Conservation (phyloP, 2,888 invertebrate genomes). For the Amphimallon solstitiale region DNA sequence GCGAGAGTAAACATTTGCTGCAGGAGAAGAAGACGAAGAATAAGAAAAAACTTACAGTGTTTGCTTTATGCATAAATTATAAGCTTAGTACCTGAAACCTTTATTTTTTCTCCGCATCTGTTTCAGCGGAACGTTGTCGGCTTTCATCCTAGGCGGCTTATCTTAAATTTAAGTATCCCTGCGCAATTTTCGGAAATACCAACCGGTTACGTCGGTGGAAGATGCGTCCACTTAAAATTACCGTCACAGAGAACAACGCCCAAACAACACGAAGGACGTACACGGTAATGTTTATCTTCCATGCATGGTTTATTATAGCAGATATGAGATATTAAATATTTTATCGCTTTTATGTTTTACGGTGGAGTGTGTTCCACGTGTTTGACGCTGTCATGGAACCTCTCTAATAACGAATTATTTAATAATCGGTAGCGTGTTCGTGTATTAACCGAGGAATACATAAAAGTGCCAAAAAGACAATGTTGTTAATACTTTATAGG, state of each 20-base stretch:
- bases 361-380: not conserved
- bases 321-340: constrained; percentile 9
- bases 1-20: not conserved
- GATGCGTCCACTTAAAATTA: constrained; percentile 23
- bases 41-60: not conserved
- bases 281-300: constrained; percentile 17
- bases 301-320: constrained; percentile 21
- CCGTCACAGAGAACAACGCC: not conserved
- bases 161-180: constrained; percentile 26
- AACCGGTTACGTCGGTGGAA: not conserved
- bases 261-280: not conserved
- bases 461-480: no score
- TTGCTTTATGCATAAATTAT: constrained; percentile 34
- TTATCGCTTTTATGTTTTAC: constrained; percentile 20
- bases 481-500: no score
- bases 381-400: not conserved
- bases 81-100: constrained; percentile 8
- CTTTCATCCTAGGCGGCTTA: constrained; percentile 4
- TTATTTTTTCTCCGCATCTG: not conserved
- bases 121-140: not conserved
- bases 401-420: constrained; percentile 17
- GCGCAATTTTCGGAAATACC: not conserved
- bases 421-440: not conserved
- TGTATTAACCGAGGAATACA: not conserved
- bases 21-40: no score